These are phyloP conservation scores for Mactromeris polynyma DNA, from an alignment of 2,888 invertebrate genomes.

Conservation along the genomic window DNA sequence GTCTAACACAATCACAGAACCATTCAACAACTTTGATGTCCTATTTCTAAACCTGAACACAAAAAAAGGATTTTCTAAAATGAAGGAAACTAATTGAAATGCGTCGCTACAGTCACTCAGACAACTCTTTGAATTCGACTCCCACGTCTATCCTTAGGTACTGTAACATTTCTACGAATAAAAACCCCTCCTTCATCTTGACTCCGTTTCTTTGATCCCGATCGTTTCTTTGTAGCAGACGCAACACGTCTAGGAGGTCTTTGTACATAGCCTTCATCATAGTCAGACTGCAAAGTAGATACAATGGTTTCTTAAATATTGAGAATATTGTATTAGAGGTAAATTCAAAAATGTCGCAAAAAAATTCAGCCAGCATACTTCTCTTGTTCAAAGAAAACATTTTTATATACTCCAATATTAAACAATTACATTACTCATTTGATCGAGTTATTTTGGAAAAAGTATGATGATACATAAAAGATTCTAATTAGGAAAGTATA, in stretches of 20 bases:
- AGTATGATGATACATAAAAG: too few species aligned
- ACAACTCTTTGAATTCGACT: slow-evolving; percentile 66
- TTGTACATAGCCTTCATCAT: slow-evolving; percentile 53
- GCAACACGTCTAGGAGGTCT: slow-evolving; percentile 42
- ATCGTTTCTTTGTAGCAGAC: slow-evolving; percentile 68
- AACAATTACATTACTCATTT: too few species aligned
- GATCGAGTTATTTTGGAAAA: too few species aligned
- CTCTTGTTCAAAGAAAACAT: too few species aligned
- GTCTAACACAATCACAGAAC: background rate
- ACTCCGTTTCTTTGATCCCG: slow-evolving; percentile 70
- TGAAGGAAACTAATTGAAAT: background rate
- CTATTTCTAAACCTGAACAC: slow-evolving; percentile 20
- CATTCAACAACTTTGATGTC: background rate
- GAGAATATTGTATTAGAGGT: background rate
- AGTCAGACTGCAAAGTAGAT: slow-evolving; percentile 66
- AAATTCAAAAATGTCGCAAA: too few species aligned
- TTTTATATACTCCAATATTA: too few species aligned
- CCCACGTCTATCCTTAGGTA: slow-evolving; percentile 66
- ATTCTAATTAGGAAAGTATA: too few species aligned
- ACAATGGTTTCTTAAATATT: background rate
- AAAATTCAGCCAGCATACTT: too few species aligned
- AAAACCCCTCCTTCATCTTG: slow-evolving; percentile 80
- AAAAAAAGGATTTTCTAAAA: background rate
- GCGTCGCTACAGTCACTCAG: slow-evolving; percentile 35
- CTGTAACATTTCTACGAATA: slow-evolving; percentile 75